Evolutionary conservation across 2,888 invertebrate genomes (phyloP), one percentile per base, ranked within the genome.

Genomic region (Pseudanteris insignis): DNA sequence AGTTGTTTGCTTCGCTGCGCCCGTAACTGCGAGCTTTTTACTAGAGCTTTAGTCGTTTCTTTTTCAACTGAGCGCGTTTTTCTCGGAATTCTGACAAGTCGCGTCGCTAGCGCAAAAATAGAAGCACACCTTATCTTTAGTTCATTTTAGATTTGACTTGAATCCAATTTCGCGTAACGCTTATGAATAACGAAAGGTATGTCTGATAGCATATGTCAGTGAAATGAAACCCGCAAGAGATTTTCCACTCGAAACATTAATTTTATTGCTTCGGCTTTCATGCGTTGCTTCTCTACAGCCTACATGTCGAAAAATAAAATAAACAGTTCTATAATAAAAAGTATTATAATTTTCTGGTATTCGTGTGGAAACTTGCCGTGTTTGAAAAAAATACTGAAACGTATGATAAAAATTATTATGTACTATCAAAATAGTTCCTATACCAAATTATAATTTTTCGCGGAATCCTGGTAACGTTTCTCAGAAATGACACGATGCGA

Each of bases 21-120:
- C 55, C 61, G 53, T 33, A 44, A 54, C 61, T 48, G 44, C 37
- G 51, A 51, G 62, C 62, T 61, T 46, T 62, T 48, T 43, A 43
- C 62, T 60, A 9, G 4, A 3, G 57, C 57, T 32, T 33, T 43
- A 9, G 34, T 30, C 43, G 43, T 33, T 53, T 61, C 54, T 55
- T 61, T 40, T n/a, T n/a, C n/a, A n/a, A n/a, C n/a, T n/a, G n/a
- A n/a, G n/a, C n/a, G 50, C 54, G 34, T 44, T 41, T 53, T 54
- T 44, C 26, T 37, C 54, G 47, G 34, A 26, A 57, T 48, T 38
- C 47, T 10, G 12, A 38, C 21, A 11, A 37, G 36, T 25, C 14
- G 8, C 21, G 18, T 6, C 6, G 18, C 3, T 4, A 18, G 18
- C 18, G 4, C 41, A 15, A 18, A 21, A 47, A 41, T 37, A 43